Evolutionary conservation across 2,888 invertebrate species (phyloP).

Genomic region (Dolichomitus sp.): DNA sequence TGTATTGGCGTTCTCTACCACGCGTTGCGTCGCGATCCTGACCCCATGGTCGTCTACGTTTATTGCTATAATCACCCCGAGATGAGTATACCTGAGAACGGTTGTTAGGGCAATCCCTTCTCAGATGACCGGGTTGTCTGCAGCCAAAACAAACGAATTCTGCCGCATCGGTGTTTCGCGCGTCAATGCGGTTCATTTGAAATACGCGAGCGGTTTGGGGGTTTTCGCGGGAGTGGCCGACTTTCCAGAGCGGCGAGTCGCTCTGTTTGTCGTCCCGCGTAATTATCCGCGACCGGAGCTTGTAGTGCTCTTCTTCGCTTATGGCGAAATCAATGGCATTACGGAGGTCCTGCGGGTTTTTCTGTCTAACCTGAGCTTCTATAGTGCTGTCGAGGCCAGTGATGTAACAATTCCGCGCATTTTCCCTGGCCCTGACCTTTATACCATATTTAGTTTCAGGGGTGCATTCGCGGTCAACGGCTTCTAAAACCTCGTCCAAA

Average conservation of each 20-base stretch:
- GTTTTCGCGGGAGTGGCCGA: not conserved
- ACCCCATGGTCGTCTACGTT: too few species aligned
- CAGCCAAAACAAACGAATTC: constrained; percentile 52
- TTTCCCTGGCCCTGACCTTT: too few species aligned
- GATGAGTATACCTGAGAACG: too few species aligned
- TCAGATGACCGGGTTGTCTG: too few species aligned
- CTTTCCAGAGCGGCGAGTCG: too few species aligned
- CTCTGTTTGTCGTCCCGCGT: too few species aligned
- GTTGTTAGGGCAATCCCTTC: too few species aligned
- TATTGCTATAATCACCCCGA: too few species aligned
- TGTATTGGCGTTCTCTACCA: too few species aligned
- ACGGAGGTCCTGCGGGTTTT: constrained; percentile 18
- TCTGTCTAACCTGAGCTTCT: constrained; percentile 33
- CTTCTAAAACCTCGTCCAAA: constrained; percentile 35
- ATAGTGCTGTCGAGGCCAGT: constrained; percentile 8
- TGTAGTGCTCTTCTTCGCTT: constrained; percentile 15
- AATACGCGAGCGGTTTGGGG: not conserved
- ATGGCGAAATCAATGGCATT: constrained; percentile 12
- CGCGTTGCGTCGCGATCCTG: too few species aligned
- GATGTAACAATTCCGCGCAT: too few species aligned
- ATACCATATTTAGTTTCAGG: too few species aligned
- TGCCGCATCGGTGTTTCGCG: not conserved
- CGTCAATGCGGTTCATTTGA: not conserved
- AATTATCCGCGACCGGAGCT: not conserved
- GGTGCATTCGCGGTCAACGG: constrained; percentile 30